These are phyloP conservation scores for Meteorus cinctellus DNA, from an alignment of 2,888 invertebrate species.

Conservation along the genomic window DNA sequence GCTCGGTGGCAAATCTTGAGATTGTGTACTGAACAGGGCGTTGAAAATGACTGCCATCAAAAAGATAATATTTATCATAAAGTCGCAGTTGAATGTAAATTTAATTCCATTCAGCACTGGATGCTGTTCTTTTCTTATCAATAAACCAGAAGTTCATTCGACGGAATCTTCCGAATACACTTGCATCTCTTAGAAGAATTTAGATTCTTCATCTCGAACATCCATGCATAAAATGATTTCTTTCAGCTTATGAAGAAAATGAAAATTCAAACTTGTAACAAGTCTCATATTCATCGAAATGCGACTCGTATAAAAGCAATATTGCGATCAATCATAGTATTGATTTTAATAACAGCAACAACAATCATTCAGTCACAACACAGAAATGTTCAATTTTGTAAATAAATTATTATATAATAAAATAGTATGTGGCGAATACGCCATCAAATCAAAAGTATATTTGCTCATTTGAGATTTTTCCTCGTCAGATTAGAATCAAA, in stretches of 20 bases:
- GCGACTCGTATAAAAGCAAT: background rate
- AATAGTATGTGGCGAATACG: background rate
- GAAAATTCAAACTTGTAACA: background rate
- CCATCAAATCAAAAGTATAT: background rate
- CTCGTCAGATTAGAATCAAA: no score
- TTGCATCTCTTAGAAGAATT: background rate
- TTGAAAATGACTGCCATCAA: constrained; percentile 27
- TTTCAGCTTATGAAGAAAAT: background rate
- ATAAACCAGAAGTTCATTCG: background rate
- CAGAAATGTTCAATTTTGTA: constrained; percentile 49
- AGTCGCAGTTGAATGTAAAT: background rate
- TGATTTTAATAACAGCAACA: constrained; percentile 4
- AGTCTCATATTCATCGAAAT: background rate
- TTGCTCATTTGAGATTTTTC: background rate
- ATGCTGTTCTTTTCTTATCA: constrained; percentile 6
- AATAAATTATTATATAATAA: constrained; percentile 51
- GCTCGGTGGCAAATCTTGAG: constrained; percentile 75
- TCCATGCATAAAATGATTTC: background rate
- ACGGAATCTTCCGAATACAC: constrained; percentile 7
- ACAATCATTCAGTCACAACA: background rate
- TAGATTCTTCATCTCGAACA: background rate
- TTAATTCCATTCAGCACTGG: background rate
- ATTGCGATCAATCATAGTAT: background rate
- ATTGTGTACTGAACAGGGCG: constrained; percentile 27
- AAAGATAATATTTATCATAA: background rate